Percentiles rank a stretch among this genome's conserved stretches.
phyloP scores from a whole-genome alignment of 2,113 vertebrate genomes.

The Enhydra lutris region DNA sequence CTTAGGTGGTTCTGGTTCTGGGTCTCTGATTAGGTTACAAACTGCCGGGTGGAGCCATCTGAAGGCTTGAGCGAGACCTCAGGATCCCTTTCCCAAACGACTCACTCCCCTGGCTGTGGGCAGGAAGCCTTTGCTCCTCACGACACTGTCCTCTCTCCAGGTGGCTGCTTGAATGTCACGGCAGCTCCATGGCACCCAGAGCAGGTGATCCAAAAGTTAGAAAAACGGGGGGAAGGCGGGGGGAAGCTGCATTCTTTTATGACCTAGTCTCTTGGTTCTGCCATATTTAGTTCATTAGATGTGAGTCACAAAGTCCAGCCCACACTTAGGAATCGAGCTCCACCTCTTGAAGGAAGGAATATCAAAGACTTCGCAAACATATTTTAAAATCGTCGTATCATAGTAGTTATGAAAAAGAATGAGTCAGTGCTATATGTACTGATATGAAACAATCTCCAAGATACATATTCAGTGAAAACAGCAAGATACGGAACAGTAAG shows the following conservation, averaged over 20 bases:
- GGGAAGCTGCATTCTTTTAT: not conserved
- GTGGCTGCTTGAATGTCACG: not conserved
- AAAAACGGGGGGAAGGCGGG: not conserved
- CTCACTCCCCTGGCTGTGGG: not conserved
- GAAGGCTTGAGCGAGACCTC: not conserved
- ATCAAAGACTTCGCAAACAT: not conserved
- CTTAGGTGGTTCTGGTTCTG: not conserved
- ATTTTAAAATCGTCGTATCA: not conserved
- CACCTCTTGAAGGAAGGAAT: not conserved
- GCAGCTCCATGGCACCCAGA: not conserved
- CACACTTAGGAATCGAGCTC: not conserved
- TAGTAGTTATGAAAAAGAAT: not conserved
- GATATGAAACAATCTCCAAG: not conserved
- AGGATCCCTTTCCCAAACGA: not conserved
- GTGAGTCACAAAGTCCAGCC: not conserved
- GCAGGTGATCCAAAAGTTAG: not conserved
- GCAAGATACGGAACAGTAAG: not conserved
- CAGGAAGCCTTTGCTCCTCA: not conserved
- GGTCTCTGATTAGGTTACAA: not conserved
- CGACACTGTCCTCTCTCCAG: not conserved
- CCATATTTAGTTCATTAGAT: not conserved
- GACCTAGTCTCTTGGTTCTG: not conserved
- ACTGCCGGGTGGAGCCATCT: not conserved
- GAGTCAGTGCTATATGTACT: not conserved
- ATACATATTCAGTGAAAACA: not conserved